Evolutionary conservation across 2,113 vertebrate species (phyloP).

Genomic region (Falco punctatus): DNA sequence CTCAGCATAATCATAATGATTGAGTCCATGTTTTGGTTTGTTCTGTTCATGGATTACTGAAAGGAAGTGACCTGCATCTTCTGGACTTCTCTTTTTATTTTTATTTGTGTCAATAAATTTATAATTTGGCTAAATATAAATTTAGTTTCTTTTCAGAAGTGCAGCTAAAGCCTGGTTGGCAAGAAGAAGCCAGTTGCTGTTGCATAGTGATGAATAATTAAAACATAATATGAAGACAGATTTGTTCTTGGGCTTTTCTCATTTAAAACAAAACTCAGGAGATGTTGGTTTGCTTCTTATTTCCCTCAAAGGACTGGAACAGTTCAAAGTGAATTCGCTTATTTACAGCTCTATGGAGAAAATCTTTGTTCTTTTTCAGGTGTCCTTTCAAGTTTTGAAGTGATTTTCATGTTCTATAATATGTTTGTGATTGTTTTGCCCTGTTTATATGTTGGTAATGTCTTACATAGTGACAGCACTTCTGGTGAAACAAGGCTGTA

Average conservation of each 20-base stretch:
- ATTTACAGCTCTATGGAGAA: background rate
- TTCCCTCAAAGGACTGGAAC: background rate
- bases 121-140: background rate
- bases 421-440: background rate
- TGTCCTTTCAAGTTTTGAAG: background rate
- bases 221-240: background rate
- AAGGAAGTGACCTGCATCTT: background rate
- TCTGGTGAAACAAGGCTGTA: background rate
- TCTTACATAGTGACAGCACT: background rate
- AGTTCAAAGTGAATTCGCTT: background rate
- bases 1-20: background rate
- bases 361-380: background rate
- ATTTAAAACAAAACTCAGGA: background rate
- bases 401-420: background rate
- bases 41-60: background rate
- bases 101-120: background rate
- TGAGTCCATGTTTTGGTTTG: background rate
- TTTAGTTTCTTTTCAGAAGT: background rate
- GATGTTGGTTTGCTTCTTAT: rapidly evolving
- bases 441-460: background rate
- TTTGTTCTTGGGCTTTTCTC: background rate
- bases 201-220: background rate
- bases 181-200: background rate
- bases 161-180: background rate
- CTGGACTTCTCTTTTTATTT: background rate